Evolutionary conservation across 2,113 vertebrate species (phyloP), one percentile per base, ranked within the genome.

Genomic region (Barbus barbus): DNA sequence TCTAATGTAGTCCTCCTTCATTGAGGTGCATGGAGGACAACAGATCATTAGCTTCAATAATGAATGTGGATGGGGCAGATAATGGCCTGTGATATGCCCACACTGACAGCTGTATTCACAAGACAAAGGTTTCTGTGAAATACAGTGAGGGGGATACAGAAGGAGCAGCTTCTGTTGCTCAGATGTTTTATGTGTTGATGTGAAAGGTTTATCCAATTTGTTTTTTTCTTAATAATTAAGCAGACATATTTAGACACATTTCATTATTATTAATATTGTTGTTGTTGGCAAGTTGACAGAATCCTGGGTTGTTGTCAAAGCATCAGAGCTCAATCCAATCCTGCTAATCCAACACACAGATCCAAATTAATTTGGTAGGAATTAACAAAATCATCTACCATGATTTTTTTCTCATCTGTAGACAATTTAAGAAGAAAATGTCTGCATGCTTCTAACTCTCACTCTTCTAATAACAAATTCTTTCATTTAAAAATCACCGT

Each of bases 1-100:
- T 96, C 95, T 95, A 94, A 96, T 95, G 90, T 94, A 95, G 95
- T 95, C 94, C 95, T 96, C 93, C 90, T 95, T 93, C 93, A 91
- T 92, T 91, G 92, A 95, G 96, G 96, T 94, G 93, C 94, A 89
- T 88, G 89, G 94, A 96, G 95, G 95, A 96, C 94, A 94, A 95
- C 94, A 95, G 92, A 96, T 97, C 95, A 93, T 95, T 95, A 96
- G 93, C 93, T 94, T 94, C 92, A 94, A 93, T 95, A 95, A 95
- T 94, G 93, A 94, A 93, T 90, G 91, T 72, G 91, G 92, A 92
- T 90, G 91, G 92, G 91, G 90, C 91, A 89, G 92, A 94, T 95
- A 95, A 95, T 94, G 93, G 93, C 89, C 89, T 92, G 61, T 94
- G 92, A 94, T 94, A 91, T 92, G 92, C 93, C 92, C 91, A 92